Conservation (phyloP, 1,140 invertebrate species). For the Popillia japonica region DNA sequence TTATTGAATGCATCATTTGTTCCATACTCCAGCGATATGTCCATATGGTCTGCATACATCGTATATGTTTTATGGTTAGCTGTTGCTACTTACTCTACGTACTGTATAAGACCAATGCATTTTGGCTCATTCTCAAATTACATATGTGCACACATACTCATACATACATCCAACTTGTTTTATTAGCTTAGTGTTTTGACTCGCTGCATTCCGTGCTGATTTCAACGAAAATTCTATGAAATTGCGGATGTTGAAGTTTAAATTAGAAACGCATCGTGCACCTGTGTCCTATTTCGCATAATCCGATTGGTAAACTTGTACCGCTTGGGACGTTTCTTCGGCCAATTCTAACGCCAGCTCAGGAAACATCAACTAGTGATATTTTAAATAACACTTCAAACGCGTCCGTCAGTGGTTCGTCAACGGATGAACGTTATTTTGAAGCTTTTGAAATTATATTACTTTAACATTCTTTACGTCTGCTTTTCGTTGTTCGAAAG, state of each 20-base stretch:
- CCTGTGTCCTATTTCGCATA: slow-evolving; percentile 27
- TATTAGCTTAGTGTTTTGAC: slow-evolving; percentile 28
- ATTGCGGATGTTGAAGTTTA: slow-evolving; percentile 33
- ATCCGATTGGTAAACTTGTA: slow-evolving; percentile 20
- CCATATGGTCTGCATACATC: background rate
- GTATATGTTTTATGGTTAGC: background rate
- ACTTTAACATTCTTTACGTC: background rate
- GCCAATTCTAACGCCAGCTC: background rate
- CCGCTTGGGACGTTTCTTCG: slow-evolving; percentile 17
- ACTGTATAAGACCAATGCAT: background rate
- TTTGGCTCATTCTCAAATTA: slow-evolving; percentile 27
- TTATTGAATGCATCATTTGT: background rate
- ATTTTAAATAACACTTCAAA: background rate
- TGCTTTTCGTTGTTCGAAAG: no score
- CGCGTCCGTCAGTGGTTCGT: background rate
- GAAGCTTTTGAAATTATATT: background rate
- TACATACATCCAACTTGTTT: slow-evolving; percentile 25
- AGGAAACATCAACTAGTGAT: background rate
- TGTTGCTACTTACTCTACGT: background rate
- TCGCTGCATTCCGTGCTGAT: slow-evolving; percentile 27
- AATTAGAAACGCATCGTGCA: slow-evolving; percentile 24
- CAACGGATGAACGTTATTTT: background rate
- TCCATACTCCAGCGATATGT: background rate
- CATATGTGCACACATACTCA: background rate
- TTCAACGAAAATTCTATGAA: slow-evolving; percentile 28